Evolutionary conservation across 2,113 vertebrate species (phyloP).

Genomic region (Chamaetylas fuelleborni): DNA sequence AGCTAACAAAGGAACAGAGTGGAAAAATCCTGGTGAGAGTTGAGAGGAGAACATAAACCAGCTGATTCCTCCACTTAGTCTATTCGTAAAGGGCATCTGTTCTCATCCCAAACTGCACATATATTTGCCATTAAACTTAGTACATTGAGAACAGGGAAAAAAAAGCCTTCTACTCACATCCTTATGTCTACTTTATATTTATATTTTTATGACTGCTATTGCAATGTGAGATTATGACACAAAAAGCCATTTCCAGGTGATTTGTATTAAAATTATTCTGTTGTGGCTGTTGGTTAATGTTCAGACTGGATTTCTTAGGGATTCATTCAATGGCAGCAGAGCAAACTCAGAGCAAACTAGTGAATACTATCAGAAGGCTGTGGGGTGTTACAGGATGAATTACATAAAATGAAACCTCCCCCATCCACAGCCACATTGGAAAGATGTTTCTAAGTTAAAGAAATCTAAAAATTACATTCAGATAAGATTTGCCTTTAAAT

Average conservation of each 20-base stretch:
- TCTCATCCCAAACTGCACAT: constrained; percentile 7
- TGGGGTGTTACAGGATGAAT: not conserved
- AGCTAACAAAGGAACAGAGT: constrained; percentile 51
- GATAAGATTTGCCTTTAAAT: not conserved
- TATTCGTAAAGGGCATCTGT: constrained; percentile 28
- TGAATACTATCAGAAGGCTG: not conserved
- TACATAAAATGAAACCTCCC: not conserved
- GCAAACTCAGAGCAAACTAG: constrained; percentile 17
- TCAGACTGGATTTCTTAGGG: constrained; percentile 13
- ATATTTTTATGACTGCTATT: constrained; percentile 31
- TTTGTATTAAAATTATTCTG: constrained; percentile 40
- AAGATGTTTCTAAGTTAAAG: not conserved
- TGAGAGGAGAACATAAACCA: constrained; percentile 27
- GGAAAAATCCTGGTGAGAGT: constrained; percentile 14
- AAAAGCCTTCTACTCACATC: not conserved
- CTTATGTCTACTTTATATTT: not conserved
- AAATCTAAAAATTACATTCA: not conserved
- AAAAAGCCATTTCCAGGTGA: constrained; percentile 6
- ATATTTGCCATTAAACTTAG: not conserved
- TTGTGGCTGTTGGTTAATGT: constrained; percentile 14
- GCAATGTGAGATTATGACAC: not conserved
- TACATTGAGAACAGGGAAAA: not conserved
- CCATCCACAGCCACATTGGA: not conserved
- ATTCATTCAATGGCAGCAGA: not conserved
- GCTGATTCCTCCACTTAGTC: constrained; percentile 36